phyloP scores from a whole-genome alignment of 2,888 invertebrate genomes.

The Trachelus troglodyta region DNA sequence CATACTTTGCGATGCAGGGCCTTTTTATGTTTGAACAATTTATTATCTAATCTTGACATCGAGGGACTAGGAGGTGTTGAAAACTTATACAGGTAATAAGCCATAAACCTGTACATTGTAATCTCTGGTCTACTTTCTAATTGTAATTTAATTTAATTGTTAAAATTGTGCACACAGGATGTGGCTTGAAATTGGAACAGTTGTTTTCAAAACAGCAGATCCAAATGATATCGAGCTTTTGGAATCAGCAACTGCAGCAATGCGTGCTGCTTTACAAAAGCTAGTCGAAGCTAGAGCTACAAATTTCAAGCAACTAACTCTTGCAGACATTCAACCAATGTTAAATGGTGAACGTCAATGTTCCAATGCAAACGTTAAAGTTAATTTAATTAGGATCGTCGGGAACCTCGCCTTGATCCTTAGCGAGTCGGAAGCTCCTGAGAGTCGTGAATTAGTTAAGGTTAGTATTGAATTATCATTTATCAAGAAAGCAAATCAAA shows the following conservation, averaged over 20 bases:
- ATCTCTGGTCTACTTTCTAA: not conserved
- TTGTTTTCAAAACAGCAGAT: constrained; percentile 71
- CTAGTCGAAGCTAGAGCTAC: constrained; percentile 68
- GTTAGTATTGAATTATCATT: constrained; percentile 29
- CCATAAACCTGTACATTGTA: not conserved
- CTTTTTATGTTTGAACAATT: constrained; percentile 77
- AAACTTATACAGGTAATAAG: constrained; percentile 64
- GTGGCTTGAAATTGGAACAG: constrained; percentile 75
- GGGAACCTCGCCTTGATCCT: constrained; percentile 49
- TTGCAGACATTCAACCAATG: constrained; percentile 71
- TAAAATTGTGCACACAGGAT: constrained; percentile 64
- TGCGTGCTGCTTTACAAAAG: constrained; percentile 80
- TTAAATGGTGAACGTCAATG: constrained; percentile 46
- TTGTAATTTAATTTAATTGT: not conserved
- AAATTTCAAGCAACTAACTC: constrained; percentile 70
- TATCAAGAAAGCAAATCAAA: not conserved
- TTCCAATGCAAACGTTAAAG: constrained; percentile 43
- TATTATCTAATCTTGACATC: constrained; percentile 72
- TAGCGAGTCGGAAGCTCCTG: constrained; percentile 24
- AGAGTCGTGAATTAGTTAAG: constrained; percentile 42
- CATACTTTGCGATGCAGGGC: constrained; percentile 73
- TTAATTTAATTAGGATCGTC: constrained; percentile 51
- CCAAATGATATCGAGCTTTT: constrained; percentile 68
- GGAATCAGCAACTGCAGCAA: constrained; percentile 79
- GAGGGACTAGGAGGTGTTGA: constrained; percentile 76